Evolutionary conservation across 1,140 invertebrate genomes (phyloP), one percentile per base, ranked within the genome.

Genomic region (Physella acuta): DNA sequence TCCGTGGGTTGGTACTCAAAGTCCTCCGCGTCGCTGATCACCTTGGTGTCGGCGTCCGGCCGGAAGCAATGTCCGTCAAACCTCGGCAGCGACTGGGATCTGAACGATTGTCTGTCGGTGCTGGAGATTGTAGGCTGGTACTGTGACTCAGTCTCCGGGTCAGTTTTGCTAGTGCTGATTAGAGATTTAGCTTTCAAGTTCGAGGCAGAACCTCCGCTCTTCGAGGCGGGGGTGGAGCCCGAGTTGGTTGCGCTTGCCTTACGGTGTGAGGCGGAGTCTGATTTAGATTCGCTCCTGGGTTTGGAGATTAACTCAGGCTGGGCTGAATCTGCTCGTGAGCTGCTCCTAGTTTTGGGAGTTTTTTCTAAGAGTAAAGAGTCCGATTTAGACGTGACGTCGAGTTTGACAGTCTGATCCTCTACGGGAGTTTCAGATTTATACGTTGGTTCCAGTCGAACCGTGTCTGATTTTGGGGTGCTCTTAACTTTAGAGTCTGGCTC

Each of bases 1-100:
- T 74, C 68, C 4, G 60, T 30, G 5, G 66, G 66, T n/a, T 55
- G 24, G 16, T 49, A 51, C 26, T 62, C 65, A 39, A 56, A 64
- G 33, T 37, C 44, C 33, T 49, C 34, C 44, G 66, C 56, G 56
- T 68, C 66, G 5, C n/a, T 26, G 24, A 68, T 44, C 5, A 68
- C 66, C 49, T 31, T 39, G 26, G 34, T 68, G 66, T 68, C 66
- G 1, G 53, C 64, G 34, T 55, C 53, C 1, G n/a, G 28, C 26
- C 3, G 44, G 44, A 33, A 52, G 24, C 31, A 33, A 44, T 55
- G 31, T 1, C 16, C 34, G 3, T 14, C 4, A 31, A 53, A 71
- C 17, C 33, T 33, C 0, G 69, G 61, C 20, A 58, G 31, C 1
- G 61, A 71, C 3, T 33, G n/a, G 8, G 53, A 66, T 20, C 64